Evolutionary conservation across 2,797 vertebrate species (phyloP), one percentile per base, ranked within the genome.

Genomic region (Alcedo atthis): DNA sequence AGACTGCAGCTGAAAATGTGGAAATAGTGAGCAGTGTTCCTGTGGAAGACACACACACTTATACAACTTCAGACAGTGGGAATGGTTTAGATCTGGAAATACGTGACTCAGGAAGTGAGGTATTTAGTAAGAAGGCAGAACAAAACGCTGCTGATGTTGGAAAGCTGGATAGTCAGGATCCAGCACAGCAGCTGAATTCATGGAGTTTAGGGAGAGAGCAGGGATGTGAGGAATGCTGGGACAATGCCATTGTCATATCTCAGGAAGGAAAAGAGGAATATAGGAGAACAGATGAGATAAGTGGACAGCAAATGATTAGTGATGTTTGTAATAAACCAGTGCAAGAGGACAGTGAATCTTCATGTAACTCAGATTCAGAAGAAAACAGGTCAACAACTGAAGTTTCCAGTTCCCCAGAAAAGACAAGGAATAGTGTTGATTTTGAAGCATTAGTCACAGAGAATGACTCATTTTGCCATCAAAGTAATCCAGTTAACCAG

Each of bases 401-500:
- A 83, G 86, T 78, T 85, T 24, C 67, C 37, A 81, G 37, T 49
- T 85, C 78, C 25, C 25, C 71, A 33, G 92, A 94, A 88, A 95
- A 94, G 51, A 54, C 35, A n/a, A 84, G 78, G 30, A 80, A 76
- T 32, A 73, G 37, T 70, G 49, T 78, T 73, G 78, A 21, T 79
- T 74, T 87, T 33, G 89, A 95, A 90, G 28, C 15, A 0, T 84
- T 94, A 91, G 64, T 69, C 63, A 40, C 33, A 91, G 78, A 89
- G 12, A 91, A 94, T 28, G 76, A 48, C 20, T 48, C 70, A 19
- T 81, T 94, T 92, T 64, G 48, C 13, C 97, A 26, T 48, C 71
- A 86, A 57, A 85, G 96, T 64, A 96, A 97, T 87, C 94, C 94
- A 25, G 43, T 97, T 85, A 98, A 88, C 40, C 90, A 98, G 64